Evolutionary conservation across 2,888 invertebrate species (phyloP).

Genomic region (Aromia moschata): DNA sequence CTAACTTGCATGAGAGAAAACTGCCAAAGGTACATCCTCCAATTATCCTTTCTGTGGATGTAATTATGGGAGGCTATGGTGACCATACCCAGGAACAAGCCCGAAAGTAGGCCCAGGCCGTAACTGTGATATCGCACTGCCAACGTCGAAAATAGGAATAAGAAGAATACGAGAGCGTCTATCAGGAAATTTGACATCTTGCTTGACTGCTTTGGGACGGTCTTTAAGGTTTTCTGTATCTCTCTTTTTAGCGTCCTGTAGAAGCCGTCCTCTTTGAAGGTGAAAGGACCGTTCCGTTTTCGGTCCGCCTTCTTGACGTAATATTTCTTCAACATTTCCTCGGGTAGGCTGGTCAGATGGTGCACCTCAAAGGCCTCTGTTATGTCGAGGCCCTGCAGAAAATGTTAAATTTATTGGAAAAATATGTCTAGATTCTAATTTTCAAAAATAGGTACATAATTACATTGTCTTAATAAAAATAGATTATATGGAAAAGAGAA

Average conservation of each 20-base stretch:
- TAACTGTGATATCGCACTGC: slow-evolving; percentile 57
- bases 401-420: too few relatives aligned
- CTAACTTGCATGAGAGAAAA: slow-evolving; percentile 72
- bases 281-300: slow-evolving; percentile 76
- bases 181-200: slow-evolving; percentile 60
- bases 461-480: too few relatives aligned
- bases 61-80: slow-evolving; percentile 78
- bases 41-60: slow-evolving; percentile 78
- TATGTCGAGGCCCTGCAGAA: slow-evolving; percentile 77
- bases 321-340: slow-evolving; percentile 71
- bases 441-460: too few relatives aligned
- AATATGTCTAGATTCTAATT: too few relatives aligned
- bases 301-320: slow-evolving; percentile 71
- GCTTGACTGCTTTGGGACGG: slow-evolving; percentile 62
- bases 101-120: slow-evolving; percentile 65
- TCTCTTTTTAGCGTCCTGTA: slow-evolving; percentile 74
- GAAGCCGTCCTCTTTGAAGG: slow-evolving; percentile 78
- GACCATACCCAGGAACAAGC: slow-evolving; percentile 68
- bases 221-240: slow-evolving; percentile 63
- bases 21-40: slow-evolving; percentile 82
- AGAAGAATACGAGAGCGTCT: slow-evolving; percentile 57
- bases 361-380: slow-evolving; percentile 82
- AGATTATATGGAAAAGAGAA: too few relatives aligned
- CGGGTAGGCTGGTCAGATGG: slow-evolving; percentile 68
- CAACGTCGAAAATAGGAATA: slow-evolving; percentile 50